phyloP scores from a whole-genome alignment of 2,888 invertebrate species.

The Sclerodermus sp. region DNA sequence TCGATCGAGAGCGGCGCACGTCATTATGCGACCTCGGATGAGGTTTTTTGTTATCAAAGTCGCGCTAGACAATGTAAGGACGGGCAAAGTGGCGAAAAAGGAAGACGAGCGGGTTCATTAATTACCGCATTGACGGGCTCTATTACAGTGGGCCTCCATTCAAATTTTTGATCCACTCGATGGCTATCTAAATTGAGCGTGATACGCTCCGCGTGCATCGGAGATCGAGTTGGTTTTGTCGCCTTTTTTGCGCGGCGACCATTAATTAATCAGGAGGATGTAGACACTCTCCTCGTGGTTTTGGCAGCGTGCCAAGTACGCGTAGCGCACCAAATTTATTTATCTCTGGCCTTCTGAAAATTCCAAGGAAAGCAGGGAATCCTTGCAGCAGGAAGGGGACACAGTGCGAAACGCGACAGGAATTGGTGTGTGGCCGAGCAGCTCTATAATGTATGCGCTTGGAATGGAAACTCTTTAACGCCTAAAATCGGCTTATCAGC shows the following conservation, averaged over 20 bases:
- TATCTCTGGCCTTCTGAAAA: no score
- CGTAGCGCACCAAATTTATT: no score
- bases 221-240: constrained; percentile 15
- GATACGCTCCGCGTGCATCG: constrained; percentile 19
- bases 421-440: constrained; percentile 13
- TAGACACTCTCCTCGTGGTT: background rate
- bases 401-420: constrained; percentile 8
- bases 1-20: constrained; percentile 20
- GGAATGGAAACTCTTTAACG: constrained; percentile 52
- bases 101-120: constrained; percentile 35
- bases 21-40: constrained; percentile 17
- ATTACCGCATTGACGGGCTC: constrained; percentile 41
- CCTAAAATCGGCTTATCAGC: constrained; percentile 51
- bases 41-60: constrained; percentile 27
- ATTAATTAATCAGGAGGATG: constrained; percentile 33
- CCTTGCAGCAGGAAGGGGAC: no score
- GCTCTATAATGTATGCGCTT: constrained; percentile 40
- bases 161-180: constrained; percentile 37
- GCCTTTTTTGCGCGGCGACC: constrained; percentile 12
- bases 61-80: constrained; percentile 35
- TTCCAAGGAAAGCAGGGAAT: no score
- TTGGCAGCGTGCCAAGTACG: no score
- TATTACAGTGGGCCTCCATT: constrained; percentile 33
- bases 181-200: constrained; percentile 43
- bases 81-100: constrained; percentile 19